These are phyloP conservation scores for Ctenodactylus gundi DNA, from an alignment of 2,113 vertebrate genomes.

Conservation along the genomic window DNA sequence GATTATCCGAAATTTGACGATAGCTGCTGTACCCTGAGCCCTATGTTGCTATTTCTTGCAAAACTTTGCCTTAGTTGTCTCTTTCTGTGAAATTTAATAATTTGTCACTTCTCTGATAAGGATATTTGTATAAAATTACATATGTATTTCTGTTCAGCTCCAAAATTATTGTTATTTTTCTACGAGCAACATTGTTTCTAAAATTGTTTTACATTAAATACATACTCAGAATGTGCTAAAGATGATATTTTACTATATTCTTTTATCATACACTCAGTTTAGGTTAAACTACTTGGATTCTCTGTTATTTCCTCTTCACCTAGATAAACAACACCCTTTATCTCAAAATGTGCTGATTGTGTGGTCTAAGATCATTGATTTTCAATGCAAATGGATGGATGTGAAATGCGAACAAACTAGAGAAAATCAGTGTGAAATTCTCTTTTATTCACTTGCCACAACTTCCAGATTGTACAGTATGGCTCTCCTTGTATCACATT, in stretches of 20 bases:
- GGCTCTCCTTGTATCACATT: neutral
- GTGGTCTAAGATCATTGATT: conserved; percentile 3
- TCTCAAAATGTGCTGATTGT: neutral
- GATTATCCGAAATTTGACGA: neutral
- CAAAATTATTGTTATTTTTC: neutral
- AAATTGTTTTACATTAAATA: neutral
- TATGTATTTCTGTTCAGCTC: neutral
- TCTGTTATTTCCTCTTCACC: conserved; percentile 5
- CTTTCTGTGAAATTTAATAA: neutral
- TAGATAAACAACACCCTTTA: neutral
- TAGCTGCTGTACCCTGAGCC: neutral
- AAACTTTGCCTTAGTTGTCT: neutral
- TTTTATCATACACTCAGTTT: neutral
- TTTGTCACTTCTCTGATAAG: neutral
- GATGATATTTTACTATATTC: neutral
- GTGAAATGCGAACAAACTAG: conserved; percentile 17
- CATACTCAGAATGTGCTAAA: neutral
- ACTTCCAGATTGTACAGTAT: neutral
- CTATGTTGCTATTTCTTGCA: neutral
- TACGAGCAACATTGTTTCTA: neutral
- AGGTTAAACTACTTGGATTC: neutral
- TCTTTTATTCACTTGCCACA: neutral
- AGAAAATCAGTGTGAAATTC: neutral
- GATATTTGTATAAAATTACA: neutral
- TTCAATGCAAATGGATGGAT: conserved; percentile 19